phyloP scores from a whole-genome alignment of 1,140 invertebrate species.

The Bombus terrestris region DNA sequence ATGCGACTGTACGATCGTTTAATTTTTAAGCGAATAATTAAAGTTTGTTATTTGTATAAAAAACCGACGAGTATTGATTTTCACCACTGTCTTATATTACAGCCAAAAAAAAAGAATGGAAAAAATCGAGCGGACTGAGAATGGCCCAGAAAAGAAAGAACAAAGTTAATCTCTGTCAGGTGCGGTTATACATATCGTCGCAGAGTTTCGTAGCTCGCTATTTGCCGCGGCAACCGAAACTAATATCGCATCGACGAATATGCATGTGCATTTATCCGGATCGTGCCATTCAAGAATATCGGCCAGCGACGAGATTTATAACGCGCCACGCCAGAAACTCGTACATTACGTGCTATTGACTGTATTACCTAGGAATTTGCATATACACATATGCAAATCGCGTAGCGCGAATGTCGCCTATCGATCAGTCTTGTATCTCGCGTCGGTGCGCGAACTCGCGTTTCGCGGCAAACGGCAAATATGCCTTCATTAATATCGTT shows the following conservation, averaged over 20 bases:
- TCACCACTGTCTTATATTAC: too few relatives aligned
- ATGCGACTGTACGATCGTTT: too few relatives aligned
- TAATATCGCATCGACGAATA: slow-evolving; percentile 22
- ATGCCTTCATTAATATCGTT: slow-evolving; percentile 2
- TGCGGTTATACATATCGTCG: too few relatives aligned
- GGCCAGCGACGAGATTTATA: slow-evolving; percentile 27
- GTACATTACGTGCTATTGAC: slow-evolving; percentile 42
- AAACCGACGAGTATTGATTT: too few relatives aligned
- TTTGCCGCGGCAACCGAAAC: slow-evolving; percentile 1
- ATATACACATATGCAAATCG: slow-evolving; percentile 47
- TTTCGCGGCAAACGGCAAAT: slow-evolving; percentile 18
- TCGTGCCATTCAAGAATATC: slow-evolving; percentile 15
- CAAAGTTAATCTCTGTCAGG: background rate
- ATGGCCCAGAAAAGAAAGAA: background rate
- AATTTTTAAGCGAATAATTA: background rate
- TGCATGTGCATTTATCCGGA: slow-evolving; percentile 15
- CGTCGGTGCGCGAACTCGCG: background rate
- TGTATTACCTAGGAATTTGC: slow-evolving; percentile 41
- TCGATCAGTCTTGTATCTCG: slow-evolving; percentile 25
- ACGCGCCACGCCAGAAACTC: slow-evolving; percentile 4
- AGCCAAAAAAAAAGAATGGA: rapidly evolving
- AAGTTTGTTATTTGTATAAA: background rate
- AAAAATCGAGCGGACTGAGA: too few relatives aligned
- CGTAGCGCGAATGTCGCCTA: slow-evolving; percentile 31
- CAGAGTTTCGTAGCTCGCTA: background rate